A percentile compares a stretch with the other conserved stretches of the same genome.
Evolutionary conservation across 2,797 vertebrate species (phyloP).

Genomic region (Sebastes matsubarae): DNA sequence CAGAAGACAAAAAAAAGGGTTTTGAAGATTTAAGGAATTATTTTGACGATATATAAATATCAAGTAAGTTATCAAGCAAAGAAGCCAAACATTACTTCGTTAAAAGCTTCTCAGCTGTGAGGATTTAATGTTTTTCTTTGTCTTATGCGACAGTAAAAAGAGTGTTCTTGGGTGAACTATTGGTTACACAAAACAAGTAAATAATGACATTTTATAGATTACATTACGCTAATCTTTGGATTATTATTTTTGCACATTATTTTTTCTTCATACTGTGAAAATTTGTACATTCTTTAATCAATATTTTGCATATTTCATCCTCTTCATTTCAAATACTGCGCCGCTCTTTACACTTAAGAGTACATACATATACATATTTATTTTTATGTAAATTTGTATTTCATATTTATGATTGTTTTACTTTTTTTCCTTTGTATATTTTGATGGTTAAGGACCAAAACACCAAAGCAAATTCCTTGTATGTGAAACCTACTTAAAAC

Average conservation of each 20-base stretch:
- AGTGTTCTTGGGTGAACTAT: too few species aligned
- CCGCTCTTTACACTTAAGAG: too few species aligned
- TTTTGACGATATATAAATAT: neutral
- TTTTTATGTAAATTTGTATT: too few species aligned
- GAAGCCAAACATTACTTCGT: neutral
- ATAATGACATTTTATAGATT: neutral
- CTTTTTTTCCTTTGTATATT: too few species aligned
- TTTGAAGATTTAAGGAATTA: neutral
- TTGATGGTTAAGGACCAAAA: accelerated
- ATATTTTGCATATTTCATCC: too few species aligned
- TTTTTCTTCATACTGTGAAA: neutral
- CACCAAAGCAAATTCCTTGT: too few species aligned
- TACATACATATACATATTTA: too few species aligned
- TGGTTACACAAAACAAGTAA: neutral
- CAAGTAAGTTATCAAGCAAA: neutral
- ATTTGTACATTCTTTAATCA: neutral
- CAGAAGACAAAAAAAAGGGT: neutral
- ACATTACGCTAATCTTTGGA: neutral
- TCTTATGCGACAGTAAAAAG: too few species aligned
- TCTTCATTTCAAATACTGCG: too few species aligned
- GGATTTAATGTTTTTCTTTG: neutral
- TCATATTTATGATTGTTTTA: too few species aligned
- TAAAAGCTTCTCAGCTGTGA: neutral
- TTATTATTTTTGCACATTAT: neutral
- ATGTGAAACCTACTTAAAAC: too few species aligned